A percentile compares a stretch with the other conserved stretches of the same genome.
These are phyloP conservation scores for Stomorhina lunata DNA, from an alignment of 2,888 invertebrate genomes.

Conservation along the genomic window DNA sequence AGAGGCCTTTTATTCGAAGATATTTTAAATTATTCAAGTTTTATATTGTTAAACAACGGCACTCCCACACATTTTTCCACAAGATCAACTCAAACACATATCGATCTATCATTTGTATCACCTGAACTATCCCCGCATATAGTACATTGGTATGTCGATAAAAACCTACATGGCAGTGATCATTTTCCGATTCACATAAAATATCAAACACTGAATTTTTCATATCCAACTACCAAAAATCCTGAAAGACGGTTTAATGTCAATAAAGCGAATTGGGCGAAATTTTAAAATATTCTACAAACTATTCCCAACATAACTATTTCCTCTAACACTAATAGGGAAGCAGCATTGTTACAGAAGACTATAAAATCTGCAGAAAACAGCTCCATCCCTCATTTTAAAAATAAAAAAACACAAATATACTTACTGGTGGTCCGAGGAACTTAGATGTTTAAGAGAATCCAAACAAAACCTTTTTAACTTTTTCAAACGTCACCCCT, in stretches of 20 bases:
- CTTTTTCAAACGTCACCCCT: slow-evolving; percentile 14
- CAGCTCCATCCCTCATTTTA: not conserved
- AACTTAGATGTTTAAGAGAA: not conserved
- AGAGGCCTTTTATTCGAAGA: no score
- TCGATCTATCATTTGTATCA: slow-evolving; percentile 25
- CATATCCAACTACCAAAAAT: not conserved
- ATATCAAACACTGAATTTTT: not conserved
- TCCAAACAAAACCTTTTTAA: not conserved
- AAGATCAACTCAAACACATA: slow-evolving; percentile 32
- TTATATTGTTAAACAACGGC: not conserved
- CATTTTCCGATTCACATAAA: slow-evolving; percentile 43
- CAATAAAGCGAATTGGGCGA: not conserved
- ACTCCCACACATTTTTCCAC: not conserved
- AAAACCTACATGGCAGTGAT: slow-evolving; percentile 45
- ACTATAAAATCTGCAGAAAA: not conserved
- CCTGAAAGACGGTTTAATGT: not conserved
- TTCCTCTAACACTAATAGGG: slow-evolving; percentile 11
- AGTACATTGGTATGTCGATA: slow-evolving; percentile 28
- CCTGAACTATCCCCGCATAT: not conserved
- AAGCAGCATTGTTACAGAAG: slow-evolving; percentile 9
- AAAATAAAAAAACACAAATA: not conserved
- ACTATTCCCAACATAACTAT: not conserved
- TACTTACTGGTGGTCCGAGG: slow-evolving; percentile 16
- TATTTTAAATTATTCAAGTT: no score
- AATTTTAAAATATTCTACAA: not conserved